Conservation (phyloP, 2,797 vertebrate genomes). For the Myiotriccus ornatus region DNA sequence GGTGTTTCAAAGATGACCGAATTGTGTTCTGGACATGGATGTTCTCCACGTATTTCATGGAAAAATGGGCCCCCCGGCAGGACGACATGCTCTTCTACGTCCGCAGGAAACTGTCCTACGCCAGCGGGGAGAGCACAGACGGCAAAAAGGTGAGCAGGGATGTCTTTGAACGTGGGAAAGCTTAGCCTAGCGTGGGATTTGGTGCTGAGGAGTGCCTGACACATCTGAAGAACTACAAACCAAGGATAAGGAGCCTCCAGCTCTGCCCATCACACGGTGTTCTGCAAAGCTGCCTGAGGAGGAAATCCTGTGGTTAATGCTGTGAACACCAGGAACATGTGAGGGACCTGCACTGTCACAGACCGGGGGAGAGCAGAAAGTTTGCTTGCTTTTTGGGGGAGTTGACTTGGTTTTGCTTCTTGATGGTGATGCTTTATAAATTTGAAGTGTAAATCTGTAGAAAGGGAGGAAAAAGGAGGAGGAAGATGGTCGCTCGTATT, state of each 20-base stretch:
- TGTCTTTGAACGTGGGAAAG: background rate
- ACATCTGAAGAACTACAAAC: background rate
- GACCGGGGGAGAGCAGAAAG: background rate
- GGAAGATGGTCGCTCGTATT: background rate
- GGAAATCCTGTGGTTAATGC: background rate
- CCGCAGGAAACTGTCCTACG: slow-evolving; percentile 84
- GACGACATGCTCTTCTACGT: slow-evolving; percentile 98
- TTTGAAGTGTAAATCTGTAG: background rate
- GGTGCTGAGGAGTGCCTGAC: background rate
- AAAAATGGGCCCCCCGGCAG: slow-evolving; percentile 89
- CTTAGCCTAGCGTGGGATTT: background rate
- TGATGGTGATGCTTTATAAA: background rate
- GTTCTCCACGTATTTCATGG: slow-evolving; percentile 99
- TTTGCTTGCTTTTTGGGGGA: background rate
- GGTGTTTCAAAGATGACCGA: slow-evolving; percentile 95
- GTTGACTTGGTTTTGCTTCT: background rate
- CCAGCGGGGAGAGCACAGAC: slow-evolving; percentile 74
- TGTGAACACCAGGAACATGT: background rate
- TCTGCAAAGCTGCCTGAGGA: accelerated
- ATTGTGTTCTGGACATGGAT: slow-evolving; percentile 99
- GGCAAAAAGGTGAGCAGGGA: slow-evolving; percentile 82
- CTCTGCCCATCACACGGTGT: background rate
- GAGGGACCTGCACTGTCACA: accelerated
- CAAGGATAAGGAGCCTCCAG: background rate
- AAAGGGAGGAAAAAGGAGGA: background rate